A percentile compares a stretch with the other conserved stretches of the same genome.
phyloP scores from a whole-genome alignment of 2,113 vertebrate genomes.

The Ictidomys tridecemlineatus region DNA sequence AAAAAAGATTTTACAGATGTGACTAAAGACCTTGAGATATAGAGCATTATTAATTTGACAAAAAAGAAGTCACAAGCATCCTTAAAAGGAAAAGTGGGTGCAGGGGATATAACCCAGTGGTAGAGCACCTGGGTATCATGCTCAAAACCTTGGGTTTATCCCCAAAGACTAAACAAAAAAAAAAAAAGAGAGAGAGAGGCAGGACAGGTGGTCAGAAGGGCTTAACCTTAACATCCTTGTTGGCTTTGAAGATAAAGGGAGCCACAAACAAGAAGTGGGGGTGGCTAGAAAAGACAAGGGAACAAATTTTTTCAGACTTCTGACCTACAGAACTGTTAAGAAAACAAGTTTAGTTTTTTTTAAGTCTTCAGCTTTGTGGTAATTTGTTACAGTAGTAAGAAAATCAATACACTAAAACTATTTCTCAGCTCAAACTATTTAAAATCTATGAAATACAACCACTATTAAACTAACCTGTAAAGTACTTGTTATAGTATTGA shows the following conservation, averaged over 20 bases:
- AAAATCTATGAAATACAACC: background rate
- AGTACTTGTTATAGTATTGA: conserved; percentile 94
- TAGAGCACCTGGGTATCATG: background rate
- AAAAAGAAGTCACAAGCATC: background rate
- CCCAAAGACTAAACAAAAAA: background rate
- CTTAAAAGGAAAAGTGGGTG: background rate
- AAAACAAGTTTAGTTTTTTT: conserved; percentile 21
- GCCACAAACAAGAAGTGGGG: background rate
- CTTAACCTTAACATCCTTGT: background rate
- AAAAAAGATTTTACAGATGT: background rate
- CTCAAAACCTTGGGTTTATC: background rate
- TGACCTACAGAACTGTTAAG: background rate
- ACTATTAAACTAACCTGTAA: conserved; percentile 90
- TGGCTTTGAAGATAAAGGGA: background rate
- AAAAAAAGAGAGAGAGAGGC: background rate
- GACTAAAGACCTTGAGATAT: background rate
- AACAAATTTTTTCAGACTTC: background rate
- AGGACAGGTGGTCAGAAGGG: background rate
- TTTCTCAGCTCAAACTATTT: background rate
- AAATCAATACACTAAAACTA: background rate
- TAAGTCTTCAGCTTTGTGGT: background rate
- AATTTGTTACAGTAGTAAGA: background rate
- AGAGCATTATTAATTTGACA: background rate
- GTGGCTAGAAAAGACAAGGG: background rate
- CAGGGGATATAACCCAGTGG: background rate